Base-by-base conservation (phyloP, 2,888 invertebrate species). In the Nymphalis urticae region DNA sequence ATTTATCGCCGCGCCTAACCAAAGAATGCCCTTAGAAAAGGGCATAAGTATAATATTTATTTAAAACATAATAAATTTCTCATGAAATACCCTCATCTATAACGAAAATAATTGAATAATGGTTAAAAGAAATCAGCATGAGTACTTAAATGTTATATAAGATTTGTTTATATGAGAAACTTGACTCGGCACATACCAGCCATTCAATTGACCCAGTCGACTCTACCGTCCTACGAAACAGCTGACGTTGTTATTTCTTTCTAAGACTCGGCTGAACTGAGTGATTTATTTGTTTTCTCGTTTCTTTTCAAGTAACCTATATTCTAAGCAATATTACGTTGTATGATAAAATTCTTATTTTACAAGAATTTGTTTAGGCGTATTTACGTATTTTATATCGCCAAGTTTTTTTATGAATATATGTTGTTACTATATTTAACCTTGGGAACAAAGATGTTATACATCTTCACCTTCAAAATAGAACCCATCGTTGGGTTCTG, bases 281-380 rank as follows among this genome's bases (percentile, higher is more conserved):
- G 54, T 54, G 24, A 54, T 54, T 54, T 54, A 54, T 54, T 54
- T 27, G 24, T 54, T 27, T 54, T 54, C 27, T 21, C 21, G n/a
- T 51, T 51, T 54, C 21, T 27, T 27, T 27, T 27, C 54, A 7
- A 54, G 16, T 54, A 27, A 54, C 54, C 54, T 54, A 54, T 54
- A 27, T 54, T 16, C 54, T 54, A 2, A 54, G 54, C 24, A 24
- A 24, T n/a, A 27, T 54, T 27, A 27, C 27, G 54, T 54, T 2
- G 24, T 27, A 54, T 54, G 24, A 54, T 50, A 50, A 50, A 19
- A 19, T 50, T n/a, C 50, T 19, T 8, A 50, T 19, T n/a, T 50
- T 50, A 17, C 50, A 16, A n/a, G 50, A 50, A 13, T 13, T 42
- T 42, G 42, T 42, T 42, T 42, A 0, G 42, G 42, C 51, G 19